Base-by-base conservation (phyloP, 2,113 vertebrate genomes). In the Cercocebus atys region DNA sequence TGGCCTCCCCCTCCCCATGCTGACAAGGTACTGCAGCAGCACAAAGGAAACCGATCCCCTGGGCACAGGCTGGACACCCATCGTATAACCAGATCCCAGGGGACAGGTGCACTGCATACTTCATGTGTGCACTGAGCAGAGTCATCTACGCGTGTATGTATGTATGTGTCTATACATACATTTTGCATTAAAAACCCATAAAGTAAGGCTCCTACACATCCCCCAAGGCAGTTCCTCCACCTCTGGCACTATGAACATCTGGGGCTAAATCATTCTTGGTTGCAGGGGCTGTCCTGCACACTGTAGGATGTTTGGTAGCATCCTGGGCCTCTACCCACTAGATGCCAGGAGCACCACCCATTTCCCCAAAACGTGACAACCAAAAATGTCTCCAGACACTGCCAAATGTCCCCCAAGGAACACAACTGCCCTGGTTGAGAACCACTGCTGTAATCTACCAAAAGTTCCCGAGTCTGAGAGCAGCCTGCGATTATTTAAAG, bases 11-110 rank as follows among this genome's bases (percentile, higher is more conserved):
- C 61, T 30, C 35, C 45, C 66, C 30, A 22, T 3, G 5, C 52
- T 20, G 14, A 52, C 14, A 3, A 1, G 11, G 9, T 1, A 1
- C 3, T 0, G 10, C 10, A n/a, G 23, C 11, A 9, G 6, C 1
- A 6, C 32, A 38, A 50, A 45, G 59, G n/a, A 68, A 82, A 18
- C 55, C 3, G 32, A 13, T 2, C 7, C 2, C 78, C 9, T 14
- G 72, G 72, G 38, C 30, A 35, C 5, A 32, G 6, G 30, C 3
- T 38, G 22, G 2, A 38, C 13, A 4, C 27, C 6, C 27, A n/a
- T 9, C 25, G 7, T n/a, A 27, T 64, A 45, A 38, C 3, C 16
- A 6, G 47, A 4, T 7, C 8, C 38, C 12, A 3, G 32, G 85
- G 5, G 5, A 11, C 9, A 18, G 22, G 14, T 16, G 8, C 25